phyloP scores from a whole-genome alignment of 2,888 invertebrate genomes.

The Hydraecia micacea region DNA sequence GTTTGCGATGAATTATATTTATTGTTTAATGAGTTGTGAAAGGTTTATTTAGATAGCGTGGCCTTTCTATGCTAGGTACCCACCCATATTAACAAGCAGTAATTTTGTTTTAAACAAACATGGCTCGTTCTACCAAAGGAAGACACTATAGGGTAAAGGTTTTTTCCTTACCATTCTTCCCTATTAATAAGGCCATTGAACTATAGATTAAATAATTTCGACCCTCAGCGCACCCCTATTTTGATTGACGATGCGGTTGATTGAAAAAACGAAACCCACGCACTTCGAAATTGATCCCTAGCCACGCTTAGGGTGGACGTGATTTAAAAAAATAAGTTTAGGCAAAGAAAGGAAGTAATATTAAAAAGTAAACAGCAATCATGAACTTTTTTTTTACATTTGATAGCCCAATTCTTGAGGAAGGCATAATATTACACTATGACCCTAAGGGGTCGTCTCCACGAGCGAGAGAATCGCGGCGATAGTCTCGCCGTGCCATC shows the following conservation, averaged over 20 bases:
- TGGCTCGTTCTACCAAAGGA: neutral
- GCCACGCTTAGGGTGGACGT: slow-evolving; percentile 59
- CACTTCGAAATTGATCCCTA: slow-evolving; percentile 70
- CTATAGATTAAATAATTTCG: slow-evolving; percentile 69
- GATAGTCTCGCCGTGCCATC: too few relatives aligned
- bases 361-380: slow-evolving; percentile 35
- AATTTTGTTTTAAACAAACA: neutral
- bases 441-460: neutral
- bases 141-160: slow-evolving; percentile 4
- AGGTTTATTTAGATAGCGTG: neutral
- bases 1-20: neutral
- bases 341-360: slow-evolving; percentile 39
- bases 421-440: too few relatives aligned
- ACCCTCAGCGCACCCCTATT: slow-evolving; percentile 74
- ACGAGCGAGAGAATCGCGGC: too few relatives aligned
- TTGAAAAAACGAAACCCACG: slow-evolving; percentile 75
- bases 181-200: slow-evolving; percentile 64
- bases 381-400: too few relatives aligned
- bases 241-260: slow-evolving; percentile 79
- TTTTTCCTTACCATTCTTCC: slow-evolving; percentile 29
- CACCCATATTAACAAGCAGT: neutral
- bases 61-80: neutral
- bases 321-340: slow-evolving; percentile 58
- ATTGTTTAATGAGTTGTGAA: neutral
- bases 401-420: too few relatives aligned